Evolutionary conservation across 2,888 invertebrate genomes (phyloP), one percentile per base, ranked within the genome.

Genomic region (Napeogenes sylphis): DNA sequence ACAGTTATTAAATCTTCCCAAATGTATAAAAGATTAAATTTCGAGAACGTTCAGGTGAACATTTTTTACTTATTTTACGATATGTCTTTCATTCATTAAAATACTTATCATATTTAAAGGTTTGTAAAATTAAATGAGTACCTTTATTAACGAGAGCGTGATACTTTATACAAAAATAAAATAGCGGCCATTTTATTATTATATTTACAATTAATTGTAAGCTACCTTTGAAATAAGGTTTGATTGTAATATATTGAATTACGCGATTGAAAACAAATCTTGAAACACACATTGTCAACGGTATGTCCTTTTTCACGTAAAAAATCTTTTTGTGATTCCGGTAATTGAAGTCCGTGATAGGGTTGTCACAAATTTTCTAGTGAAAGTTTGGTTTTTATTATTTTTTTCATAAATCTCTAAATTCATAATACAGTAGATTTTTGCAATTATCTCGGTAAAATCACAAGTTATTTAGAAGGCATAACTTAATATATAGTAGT

Each of bases 241-340:
- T 83, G 80, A 80, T 79, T 79, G 81, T 76, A 78, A 74, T 77
- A 81, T 82, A 85, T 85, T 84, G 81, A 84, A 84, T 84, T 84
- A 84, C 82, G 65, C 64, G 71, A 68, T 60, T 64, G 75, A 78
- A 75, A 77, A 82, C 81, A 81, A 81, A 83, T 83, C 83, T 78
- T 75, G 70, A 71, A 72, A 64, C 72, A 67, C 73, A 80, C 79
- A 75, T 82, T 84, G 83, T 79, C 81, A 79, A 75, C 81, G 76
- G 80, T 75, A 79, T 81, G 82, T 81, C 80, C 81, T 78, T 83
- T 79, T 72, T 70, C 71, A 69, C 71, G 72, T 77, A 78, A 82
- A 83, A 78, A 77, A 77, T 81, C 82, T 83, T 85, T 84, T 84
- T 83, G 79, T 80, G 80, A 77, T 81, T 84, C 82, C 83, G 83